Base-by-base conservation (phyloP, 2,113 vertebrate genomes). In the Dermatemys mawii region DNA sequence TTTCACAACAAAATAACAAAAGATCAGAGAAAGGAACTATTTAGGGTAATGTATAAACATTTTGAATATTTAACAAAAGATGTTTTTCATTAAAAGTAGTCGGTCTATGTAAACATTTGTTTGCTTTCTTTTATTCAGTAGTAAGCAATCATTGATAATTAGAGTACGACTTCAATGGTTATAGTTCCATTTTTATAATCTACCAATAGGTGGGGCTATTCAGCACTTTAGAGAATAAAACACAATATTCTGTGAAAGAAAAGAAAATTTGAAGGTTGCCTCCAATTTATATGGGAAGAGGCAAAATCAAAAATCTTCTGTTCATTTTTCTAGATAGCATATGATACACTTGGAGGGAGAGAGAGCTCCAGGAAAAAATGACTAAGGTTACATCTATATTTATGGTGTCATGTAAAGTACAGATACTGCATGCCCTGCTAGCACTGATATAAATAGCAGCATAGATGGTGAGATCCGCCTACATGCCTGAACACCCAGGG, bases 131-230 rank as follows among this genome's bases (percentile, higher is more conserved):
- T 38, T 81, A 82, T 75, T 26, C 54, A 86, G 44, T 86, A 57
- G 26, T 44, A 70, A 86, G 63, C 63, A 48, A 76, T 91, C 44
- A 75, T 75, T 86, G 86, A 91, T 91, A 63, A 86, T 16, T 53
- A 53, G 19, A 53, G 51, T n/a, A 60, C 55, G 60, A 67, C 79
- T 86, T 55, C 53, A 50, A 50, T n/a, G n/a, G 21, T 14, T 38
- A 13, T 84, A 29, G 27, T 92, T 93, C 32, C 78, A 29, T 35
- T 16, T 70, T 35, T 55, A 11, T 76, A 51, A 32, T 5, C 5
- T 70, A 29, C 91, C 94, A 96, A 94, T 82, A 97, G 96, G 91
- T 96, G 96, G 94, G 57, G 90, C 51, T 57, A 32, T 85, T 93
- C 81, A 79, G 86, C 21, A 2, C 38, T 35, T 81, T 84, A 51